A percentile compares a stretch with the other conserved stretches of the same genome.
These are phyloP conservation scores for Gasteruption jaculator DNA, from an alignment of 2,888 invertebrate genomes.

Conservation along the genomic window DNA sequence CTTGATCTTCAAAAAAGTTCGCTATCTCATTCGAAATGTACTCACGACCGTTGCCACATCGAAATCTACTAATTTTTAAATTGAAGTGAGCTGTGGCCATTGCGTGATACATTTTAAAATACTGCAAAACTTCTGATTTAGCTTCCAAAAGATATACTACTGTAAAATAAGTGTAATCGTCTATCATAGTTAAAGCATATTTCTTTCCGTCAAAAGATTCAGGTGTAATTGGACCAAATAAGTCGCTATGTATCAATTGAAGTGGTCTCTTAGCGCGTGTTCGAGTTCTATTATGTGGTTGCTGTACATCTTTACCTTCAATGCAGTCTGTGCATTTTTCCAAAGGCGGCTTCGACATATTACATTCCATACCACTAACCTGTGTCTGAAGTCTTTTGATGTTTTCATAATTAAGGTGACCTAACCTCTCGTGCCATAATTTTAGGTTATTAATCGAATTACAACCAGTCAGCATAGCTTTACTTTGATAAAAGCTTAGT, in stretches of 20 bases:
- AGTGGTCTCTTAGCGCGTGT: too few species aligned
- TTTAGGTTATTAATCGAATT: conserved; percentile 8
- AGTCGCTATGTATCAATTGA: conserved; percentile 29
- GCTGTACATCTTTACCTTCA: conserved; percentile 27
- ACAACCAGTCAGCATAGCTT: too few species aligned
- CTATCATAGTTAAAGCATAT: conserved; percentile 24
- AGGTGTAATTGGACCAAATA: conserved; percentile 29
- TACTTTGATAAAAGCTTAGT: too few species aligned
- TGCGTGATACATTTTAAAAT: conserved; percentile 28
- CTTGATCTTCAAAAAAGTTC: conserved; percentile 21
- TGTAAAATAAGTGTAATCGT: conserved; percentile 32
- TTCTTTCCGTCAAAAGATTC: conserved; percentile 24
- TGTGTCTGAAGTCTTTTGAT: conserved; percentile 12
- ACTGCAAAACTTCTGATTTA: conserved; percentile 30
- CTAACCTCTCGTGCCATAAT: conserved; percentile 24
- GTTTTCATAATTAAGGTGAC: conserved; percentile 19
- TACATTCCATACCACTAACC: conserved; percentile 17
- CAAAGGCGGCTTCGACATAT: conserved; percentile 4
- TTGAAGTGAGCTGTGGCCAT: conserved; percentile 30
- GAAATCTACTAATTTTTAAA: conserved; percentile 24
- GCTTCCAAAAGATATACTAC: conserved; percentile 13
- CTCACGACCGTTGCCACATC: conserved; percentile 30
- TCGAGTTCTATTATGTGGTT: too few species aligned
- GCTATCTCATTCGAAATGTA: conserved; percentile 25
- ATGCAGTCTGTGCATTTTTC: conserved; percentile 22